Evolutionary conservation across 1,140 invertebrate species (phyloP), one percentile per base, ranked within the genome.

Genomic region (Drosophila oshimai): DNA sequence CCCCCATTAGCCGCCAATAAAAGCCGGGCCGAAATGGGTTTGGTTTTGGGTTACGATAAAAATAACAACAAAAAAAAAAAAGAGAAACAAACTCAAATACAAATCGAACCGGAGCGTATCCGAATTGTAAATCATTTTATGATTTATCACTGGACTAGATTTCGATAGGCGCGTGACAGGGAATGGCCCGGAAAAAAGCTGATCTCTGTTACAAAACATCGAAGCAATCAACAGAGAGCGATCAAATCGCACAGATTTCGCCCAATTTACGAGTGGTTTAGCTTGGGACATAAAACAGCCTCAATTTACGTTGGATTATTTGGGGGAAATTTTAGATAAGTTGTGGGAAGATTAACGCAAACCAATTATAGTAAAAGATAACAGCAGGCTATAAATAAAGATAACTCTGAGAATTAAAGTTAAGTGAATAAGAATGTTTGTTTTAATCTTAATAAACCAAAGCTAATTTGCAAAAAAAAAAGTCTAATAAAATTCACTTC

Each of bases 81-180:
- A 65, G 42, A 46, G 18, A 68, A 18, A 68, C 22, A 68, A 17
- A 70, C 22, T 46, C 17, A 71, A 39, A 50, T 17, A 34, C 31
- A 47, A 65, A 54, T 53, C 34, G 29, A 46, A 70, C 18, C 47
- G 72, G 54, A 61, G 76, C 55, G 37, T 58, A 68, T 55, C 33
- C 65, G 65, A 69, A 68, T 81, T 61, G 46, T 73, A 69, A 84
- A 84, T 62, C 54, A 69, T 75, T 74, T 70, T 79, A 86, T 84
- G 60, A 79, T 72, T 84, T 84, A 84, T 79, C 54, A 53, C 57
- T 61, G 79, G 55, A 79, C 78, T 84, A 83, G 79, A 81, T 67
- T 83, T 65, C 49, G 37, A 78, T 74, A 26, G 77, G 76, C 76
- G 69, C 74, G 74, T 83, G 78, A 83, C 62, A 79, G 72, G 57